These are phyloP conservation scores for Tribolium madens DNA, from an alignment of 1,140 invertebrate genomes.

Conservation along the genomic window DNA sequence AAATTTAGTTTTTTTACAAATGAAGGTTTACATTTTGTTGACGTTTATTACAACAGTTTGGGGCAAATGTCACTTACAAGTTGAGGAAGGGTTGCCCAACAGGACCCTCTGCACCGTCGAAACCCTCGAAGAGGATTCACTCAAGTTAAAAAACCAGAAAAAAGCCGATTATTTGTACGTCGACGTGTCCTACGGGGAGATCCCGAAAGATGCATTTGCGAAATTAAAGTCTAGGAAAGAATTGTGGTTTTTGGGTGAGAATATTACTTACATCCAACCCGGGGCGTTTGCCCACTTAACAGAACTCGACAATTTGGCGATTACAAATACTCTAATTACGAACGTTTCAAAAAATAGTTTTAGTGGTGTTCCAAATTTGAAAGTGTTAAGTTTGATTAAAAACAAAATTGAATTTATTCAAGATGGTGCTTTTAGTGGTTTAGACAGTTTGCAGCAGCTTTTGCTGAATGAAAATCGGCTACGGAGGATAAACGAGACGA, in stretches of 20 bases:
- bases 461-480: slow-evolving; percentile 13
- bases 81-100: slow-evolving; percentile 3
- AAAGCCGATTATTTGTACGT: slow-evolving; percentile 12
- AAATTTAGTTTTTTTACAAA: not conserved
- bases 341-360: slow-evolving; percentile 24
- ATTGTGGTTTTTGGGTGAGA: slow-evolving; percentile 33
- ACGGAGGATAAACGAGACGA: slow-evolving; percentile 25
- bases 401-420: slow-evolving; percentile 26
- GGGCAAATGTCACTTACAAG: not conserved
- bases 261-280: slow-evolving; percentile 34
- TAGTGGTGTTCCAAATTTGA: slow-evolving; percentile 7
- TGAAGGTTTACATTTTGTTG: not conserved
- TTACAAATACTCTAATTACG: slow-evolving; percentile 3
- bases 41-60: not conserved
- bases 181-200: slow-evolving; percentile 4
- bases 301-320: slow-evolving; percentile 10
- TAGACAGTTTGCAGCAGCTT: slow-evolving; percentile 11
- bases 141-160: slow-evolving; percentile 18
- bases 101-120: slow-evolving; percentile 4
- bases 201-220: slow-evolving; percentile 8
- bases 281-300: slow-evolving; percentile 15
- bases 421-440: slow-evolving; percentile 24
- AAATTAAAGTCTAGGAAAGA: slow-evolving; percentile 27
- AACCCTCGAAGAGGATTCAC: slow-evolving; percentile 1
- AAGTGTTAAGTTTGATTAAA: slow-evolving; percentile 33